Conservation (phyloP, 2,888 invertebrate species). For the Zeuzera pyrina region DNA sequence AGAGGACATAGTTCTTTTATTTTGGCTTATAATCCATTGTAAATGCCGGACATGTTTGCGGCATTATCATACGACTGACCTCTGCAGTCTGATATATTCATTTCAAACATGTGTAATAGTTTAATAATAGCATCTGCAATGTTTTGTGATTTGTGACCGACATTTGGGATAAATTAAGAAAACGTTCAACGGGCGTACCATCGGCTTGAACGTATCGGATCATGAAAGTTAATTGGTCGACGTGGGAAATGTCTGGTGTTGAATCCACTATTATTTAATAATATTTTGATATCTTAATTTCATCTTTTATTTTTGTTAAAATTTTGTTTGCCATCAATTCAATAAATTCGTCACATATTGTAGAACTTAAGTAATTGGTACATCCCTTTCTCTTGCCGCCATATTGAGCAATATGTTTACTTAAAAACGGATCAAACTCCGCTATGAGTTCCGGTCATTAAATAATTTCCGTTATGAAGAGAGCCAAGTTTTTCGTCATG, state of each 20-base stretch:
- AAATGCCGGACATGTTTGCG: conserved; percentile 2
- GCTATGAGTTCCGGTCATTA: conserved; percentile 3
- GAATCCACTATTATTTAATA: conserved; percentile 4
- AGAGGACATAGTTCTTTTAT: conserved; percentile 6
- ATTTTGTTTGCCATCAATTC: conserved; percentile 4
- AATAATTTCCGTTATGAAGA: conserved; percentile 10
- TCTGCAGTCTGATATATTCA: conserved; percentile 5
- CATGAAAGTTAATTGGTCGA: conserved; percentile 8
- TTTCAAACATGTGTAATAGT: conserved; percentile 6
- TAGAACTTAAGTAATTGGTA: conserved; percentile 2
- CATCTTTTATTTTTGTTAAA: conserved; percentile 3
- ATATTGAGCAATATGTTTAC: conserved; percentile 1
- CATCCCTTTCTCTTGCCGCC: conserved; percentile 1
- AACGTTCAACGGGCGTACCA: conserved; percentile 4
- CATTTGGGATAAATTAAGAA: conserved; percentile 3
- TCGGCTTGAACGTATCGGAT: conserved; percentile 5
- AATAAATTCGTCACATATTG: conserved; percentile 6
- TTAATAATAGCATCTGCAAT: conserved; percentile 4
- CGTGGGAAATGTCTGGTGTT: conserved; percentile 8
- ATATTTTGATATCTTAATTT: conserved; percentile 4
- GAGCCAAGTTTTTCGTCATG: conserved; percentile 8
- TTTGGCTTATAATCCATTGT: conserved; percentile 4
- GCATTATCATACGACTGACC: conserved; percentile 5
- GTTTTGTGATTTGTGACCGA: conserved; percentile 1
- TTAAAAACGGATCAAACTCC: conserved; percentile 2